Evolutionary conservation across 2,888 invertebrate species (phyloP), one percentile per base, ranked within the genome.

Genomic region (Yponomeuta plumbellus): DNA sequence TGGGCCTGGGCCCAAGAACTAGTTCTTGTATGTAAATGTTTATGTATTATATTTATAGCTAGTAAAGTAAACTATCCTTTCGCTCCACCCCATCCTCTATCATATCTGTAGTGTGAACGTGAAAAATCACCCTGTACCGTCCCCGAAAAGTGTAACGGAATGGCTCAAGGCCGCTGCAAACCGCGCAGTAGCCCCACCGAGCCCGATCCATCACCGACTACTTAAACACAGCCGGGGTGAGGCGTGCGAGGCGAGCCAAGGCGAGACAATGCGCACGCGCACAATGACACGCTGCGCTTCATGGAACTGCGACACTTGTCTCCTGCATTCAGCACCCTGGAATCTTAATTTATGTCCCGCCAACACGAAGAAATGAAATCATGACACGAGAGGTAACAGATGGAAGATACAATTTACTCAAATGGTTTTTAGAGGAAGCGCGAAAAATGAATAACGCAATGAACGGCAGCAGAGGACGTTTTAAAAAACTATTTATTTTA

Each of bases 171-270:
- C 52, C 65, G 65, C 66, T 34, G 44, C 22, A 71, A 79, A 85
- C 88, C 88, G 80, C 83, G 83, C 88, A 83, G 88, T 87, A 88
- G 88, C 86, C 76, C 80, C 80, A 75, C 78, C 71, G 71, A 74
- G 72, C 72, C 78, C 80, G 86, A 84, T 83, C 80, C 82, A 85
- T 83, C 77, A 72, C 75, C 69, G 68, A 66, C 66, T 66, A 63
- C 81, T 77, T 79, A 81, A 81, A 80, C 80, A 79, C 64, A 21
- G 39, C 26, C 58, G 20, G 57, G 13, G 56, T 44, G 20, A 56
- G 26, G 67, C 67, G 66, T 69, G 61, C 61, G 22, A n/a, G 20
- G 59, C 39, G 22, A 40, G 56, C 23, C 57, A 11, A 62, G 56
- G 56, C 26, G 21, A 52, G 44, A 64, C 56, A 64, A 57, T 63